Evolutionary conservation across 2,113 vertebrate genomes (phyloP).

Genomic region (Nesoenas mayeri): DNA sequence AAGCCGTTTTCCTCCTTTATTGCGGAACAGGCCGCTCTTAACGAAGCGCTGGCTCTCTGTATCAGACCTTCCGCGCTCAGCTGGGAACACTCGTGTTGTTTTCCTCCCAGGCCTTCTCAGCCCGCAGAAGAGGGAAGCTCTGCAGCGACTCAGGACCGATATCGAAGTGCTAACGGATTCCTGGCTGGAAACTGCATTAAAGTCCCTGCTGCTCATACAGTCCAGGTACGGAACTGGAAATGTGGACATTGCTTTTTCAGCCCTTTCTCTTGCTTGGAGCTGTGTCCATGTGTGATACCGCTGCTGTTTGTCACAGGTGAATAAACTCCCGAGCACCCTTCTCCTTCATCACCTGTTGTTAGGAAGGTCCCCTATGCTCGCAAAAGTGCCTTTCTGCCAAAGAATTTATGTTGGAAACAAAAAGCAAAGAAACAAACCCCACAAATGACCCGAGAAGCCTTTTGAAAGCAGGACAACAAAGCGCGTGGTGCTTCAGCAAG

Average conservation of each 20-base stretch:
- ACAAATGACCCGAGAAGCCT: background rate
- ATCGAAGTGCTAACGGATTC: constrained; percentile 95
- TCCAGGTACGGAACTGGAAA: constrained; percentile 82
- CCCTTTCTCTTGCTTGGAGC: background rate
- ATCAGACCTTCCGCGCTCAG: background rate
- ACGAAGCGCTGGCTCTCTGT: accelerated
- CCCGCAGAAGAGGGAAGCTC: constrained; percentile 90
- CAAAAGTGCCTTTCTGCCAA: background rate
- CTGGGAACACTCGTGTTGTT: background rate
- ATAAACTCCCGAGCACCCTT: background rate
- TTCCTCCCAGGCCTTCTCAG: constrained; percentile 85
- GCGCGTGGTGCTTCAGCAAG: background rate
- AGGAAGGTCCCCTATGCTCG: background rate
- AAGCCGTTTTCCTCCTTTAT: too few species aligned
- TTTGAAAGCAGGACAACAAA: background rate
- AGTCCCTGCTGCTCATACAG: constrained; percentile 95
- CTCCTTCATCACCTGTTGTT: background rate
- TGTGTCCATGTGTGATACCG: accelerated
- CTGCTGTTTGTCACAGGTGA: background rate
- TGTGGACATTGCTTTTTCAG: background rate
- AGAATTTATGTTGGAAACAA: background rate
- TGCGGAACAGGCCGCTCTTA: background rate
- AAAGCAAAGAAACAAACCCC: background rate
- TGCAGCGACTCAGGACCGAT: constrained; percentile 87
- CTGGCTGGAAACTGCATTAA: constrained; percentile 94